These are phyloP conservation scores for Omphaloscelis lunosa DNA, from an alignment of 2,888 invertebrate species.

Conservation along the genomic window DNA sequence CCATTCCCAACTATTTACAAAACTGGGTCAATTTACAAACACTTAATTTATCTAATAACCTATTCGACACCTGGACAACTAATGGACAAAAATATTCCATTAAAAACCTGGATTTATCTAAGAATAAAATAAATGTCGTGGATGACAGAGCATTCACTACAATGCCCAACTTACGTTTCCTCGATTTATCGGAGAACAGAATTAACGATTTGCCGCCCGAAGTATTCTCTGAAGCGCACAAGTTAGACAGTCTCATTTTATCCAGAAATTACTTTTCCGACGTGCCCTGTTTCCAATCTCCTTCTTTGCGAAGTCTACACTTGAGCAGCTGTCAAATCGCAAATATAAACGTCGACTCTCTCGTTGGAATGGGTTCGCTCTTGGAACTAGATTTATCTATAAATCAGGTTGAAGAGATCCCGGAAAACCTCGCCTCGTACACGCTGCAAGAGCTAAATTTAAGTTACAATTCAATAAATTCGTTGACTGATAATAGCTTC, in stretches of 20 bases:
- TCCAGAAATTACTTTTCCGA: conserved; percentile 92
- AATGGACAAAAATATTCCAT: conserved; percentile 80
- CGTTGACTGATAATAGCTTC: conserved; percentile 92
- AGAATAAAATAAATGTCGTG: conserved; percentile 92
- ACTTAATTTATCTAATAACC: conserved; percentile 91
- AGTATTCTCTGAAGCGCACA: conserved; percentile 90
- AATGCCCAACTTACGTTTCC: conserved; percentile 88
- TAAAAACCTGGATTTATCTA: conserved; percentile 91
- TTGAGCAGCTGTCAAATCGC: conserved; percentile 92
- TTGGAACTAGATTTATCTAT: conserved; percentile 91
- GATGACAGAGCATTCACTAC: conserved; percentile 91
- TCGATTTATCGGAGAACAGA: conserved; percentile 93
- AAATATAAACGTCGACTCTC: conserved; percentile 85
- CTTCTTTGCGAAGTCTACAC: conserved; percentile 90
- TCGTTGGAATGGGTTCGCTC: conserved; percentile 91
- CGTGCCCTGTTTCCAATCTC: conserved; percentile 90
- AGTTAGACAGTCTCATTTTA: conserved; percentile 91
- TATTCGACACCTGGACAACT: conserved; percentile 82
- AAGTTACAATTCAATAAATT: conserved; percentile 91
- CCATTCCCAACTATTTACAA: conserved; percentile 85
- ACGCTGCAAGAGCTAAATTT: conserved; percentile 91
- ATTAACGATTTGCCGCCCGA: conserved; percentile 90
- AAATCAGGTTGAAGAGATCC: conserved; percentile 92
- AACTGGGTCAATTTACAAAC: conserved; percentile 88
- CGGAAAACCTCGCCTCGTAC: conserved; percentile 90